Evolutionary conservation across 2,888 invertebrate species (phyloP).

Genomic region (Agelastica alni): DNA sequence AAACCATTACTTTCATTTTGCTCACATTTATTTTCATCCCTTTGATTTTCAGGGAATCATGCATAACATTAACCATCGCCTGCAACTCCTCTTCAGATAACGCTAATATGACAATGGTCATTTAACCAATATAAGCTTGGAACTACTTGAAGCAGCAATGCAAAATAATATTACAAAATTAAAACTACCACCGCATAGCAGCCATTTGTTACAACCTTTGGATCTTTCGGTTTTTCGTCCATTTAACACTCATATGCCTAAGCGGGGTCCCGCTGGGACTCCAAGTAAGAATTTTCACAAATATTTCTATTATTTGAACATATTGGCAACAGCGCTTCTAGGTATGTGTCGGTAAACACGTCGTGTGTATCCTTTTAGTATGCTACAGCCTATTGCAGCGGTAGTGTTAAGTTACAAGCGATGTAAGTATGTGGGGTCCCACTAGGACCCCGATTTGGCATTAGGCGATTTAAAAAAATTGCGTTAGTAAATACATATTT

Average conservation of each 20-base stretch:
- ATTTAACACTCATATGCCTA: too few species aligned
- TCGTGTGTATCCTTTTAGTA: constrained; percentile 6
- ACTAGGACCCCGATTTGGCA: constrained; percentile 3
- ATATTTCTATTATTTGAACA: too few species aligned
- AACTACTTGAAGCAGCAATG: neutral
- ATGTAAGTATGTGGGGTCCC: neutral
- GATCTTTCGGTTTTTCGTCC: neutral
- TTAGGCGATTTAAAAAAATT: neutral
- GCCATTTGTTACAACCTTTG: neutral
- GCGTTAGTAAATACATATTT: too few species aligned
- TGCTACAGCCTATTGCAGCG: constrained; percentile 5
- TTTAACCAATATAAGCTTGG: neutral
- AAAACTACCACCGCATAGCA: neutral
- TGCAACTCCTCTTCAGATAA: too few species aligned
- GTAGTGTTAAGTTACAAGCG: neutral
- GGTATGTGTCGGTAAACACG: constrained; percentile 9
- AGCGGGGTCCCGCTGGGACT: too few species aligned
- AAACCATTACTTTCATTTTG: too few species aligned
- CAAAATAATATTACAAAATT: too few species aligned
- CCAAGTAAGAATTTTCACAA: too few species aligned
- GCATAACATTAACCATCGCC: too few species aligned
- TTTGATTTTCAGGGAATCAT: too few species aligned
- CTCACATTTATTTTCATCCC: too few species aligned
- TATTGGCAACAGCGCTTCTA: constrained; percentile 11
- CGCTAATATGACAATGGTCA: too few species aligned